A percentile compares a stretch with the other conserved stretches of the same genome.
Evolutionary conservation across 2,797 vertebrate genomes (phyloP).

Genomic region (Scyliorhinus canicula): DNA sequence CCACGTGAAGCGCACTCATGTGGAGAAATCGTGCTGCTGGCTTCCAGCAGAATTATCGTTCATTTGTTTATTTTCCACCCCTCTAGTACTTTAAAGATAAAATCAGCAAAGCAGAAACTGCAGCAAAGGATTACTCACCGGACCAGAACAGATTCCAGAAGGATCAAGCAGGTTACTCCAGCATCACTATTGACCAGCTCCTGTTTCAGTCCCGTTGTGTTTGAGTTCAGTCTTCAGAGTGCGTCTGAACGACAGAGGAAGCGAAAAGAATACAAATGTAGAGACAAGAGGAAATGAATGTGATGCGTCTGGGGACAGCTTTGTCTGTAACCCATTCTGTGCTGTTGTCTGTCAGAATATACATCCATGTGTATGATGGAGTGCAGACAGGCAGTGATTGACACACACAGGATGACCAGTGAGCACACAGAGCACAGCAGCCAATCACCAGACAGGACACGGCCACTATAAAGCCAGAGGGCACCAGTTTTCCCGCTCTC

Average conservation of each 20-base stretch:
- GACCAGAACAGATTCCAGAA: neutral
- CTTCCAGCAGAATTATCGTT: neutral
- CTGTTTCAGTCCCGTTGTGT: neutral
- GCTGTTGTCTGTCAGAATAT: no score
- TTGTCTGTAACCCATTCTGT: neutral
- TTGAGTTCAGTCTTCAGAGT: neutral
- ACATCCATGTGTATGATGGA: no score
- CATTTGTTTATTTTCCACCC: neutral
- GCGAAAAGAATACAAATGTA: no score
- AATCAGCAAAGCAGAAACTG: neutral
- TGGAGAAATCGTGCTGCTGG: neutral
- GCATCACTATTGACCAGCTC: neutral
- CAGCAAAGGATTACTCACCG: neutral
- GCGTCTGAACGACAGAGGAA: neutral
- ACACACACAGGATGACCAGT: no score
- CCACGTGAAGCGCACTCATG: no score
- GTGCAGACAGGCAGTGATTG: no score
- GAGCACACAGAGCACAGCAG: no score
- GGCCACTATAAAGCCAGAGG: no score
- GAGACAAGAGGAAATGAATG: neutral
- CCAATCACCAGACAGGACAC: no score
- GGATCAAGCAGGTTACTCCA: neutral
- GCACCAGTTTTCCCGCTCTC: no score
- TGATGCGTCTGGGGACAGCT: neutral
- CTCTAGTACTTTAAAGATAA: neutral